Evolutionary conservation across 2,888 invertebrate genomes (phyloP).

Genomic region (Trichacis sp.): DNA sequence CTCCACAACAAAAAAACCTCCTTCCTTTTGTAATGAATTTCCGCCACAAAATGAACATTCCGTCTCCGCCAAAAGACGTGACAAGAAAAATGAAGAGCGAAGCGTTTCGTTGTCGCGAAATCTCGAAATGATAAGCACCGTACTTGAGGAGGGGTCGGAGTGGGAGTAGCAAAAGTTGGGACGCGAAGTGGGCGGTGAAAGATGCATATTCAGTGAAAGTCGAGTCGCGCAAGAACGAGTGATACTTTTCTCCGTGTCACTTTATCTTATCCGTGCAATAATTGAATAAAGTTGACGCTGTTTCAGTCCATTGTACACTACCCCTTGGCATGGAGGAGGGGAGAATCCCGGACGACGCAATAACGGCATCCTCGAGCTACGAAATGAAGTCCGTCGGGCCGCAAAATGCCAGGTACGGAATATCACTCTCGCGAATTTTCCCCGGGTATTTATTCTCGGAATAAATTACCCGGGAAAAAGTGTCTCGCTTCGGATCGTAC

Average conservation of each 20-base stretch:
- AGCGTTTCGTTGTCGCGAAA: background rate
- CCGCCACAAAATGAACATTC: background rate
- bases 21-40: background rate
- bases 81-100: constrained; percentile 5
- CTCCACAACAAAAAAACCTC: too few relatives aligned
- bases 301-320: constrained; percentile 76
- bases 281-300: constrained; percentile 50
- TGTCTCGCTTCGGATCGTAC: too few relatives aligned
- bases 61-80: background rate
- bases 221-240: constrained; percentile 17
- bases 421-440: background rate
- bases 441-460: too few relatives aligned
- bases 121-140: background rate
- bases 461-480: too few relatives aligned
- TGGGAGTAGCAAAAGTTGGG: background rate
- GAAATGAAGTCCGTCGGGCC: constrained; percentile 90
- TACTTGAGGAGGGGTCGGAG: background rate
- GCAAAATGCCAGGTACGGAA: constrained; percentile 83
- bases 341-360: constrained; percentile 84
- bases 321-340: constrained; percentile 91
- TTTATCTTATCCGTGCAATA: constrained; percentile 42
- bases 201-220: constrained; percentile 26
- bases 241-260: constrained; percentile 26
- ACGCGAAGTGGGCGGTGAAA: background rate
- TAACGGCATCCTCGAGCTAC: constrained; percentile 87